Conservation (phyloP, 2,888 invertebrate species). For the Drosophila siamana region DNA sequence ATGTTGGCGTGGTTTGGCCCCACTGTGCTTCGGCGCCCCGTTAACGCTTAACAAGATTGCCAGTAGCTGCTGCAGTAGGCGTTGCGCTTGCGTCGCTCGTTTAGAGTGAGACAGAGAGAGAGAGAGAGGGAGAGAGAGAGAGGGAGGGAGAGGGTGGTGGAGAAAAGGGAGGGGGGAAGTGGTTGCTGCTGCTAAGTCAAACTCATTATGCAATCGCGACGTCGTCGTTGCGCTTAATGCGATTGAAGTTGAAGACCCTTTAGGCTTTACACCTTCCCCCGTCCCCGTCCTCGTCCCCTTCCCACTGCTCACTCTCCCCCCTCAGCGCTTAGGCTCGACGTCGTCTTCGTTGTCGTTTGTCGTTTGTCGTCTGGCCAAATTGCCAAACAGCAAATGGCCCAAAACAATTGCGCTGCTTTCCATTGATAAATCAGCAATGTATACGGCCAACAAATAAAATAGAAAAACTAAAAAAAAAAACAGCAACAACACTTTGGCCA, state of each 20-base stretch:
- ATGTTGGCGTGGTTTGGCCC: not conserved
- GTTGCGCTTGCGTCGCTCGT: conserved; percentile 10
- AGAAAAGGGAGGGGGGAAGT: not conserved
- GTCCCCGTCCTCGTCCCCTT: not conserved
- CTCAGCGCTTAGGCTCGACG: not conserved
- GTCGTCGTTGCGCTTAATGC: conserved; percentile 51
- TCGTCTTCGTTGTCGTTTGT: not conserved
- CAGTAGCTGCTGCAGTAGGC: conserved; percentile 21
- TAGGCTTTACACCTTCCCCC: not conserved
- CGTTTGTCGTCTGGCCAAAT: conserved; percentile 32
- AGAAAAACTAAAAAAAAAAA: too few species aligned
- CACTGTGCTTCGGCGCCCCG: conserved; percentile 31
- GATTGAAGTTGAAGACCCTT: conserved; percentile 55
- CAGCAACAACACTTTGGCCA: conserved; percentile 43
- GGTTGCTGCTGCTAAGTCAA: conserved; percentile 8
- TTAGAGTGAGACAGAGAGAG: not conserved
- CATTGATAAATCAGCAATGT: conserved; percentile 59
- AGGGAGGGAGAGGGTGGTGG: not conserved
- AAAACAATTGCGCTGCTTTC: conserved; percentile 57
- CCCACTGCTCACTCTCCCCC: not conserved
- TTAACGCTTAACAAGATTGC: conserved; percentile 71
- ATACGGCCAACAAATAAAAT: conserved; percentile 22
- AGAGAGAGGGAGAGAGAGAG: not conserved
- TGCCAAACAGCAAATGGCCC: conserved; percentile 24
- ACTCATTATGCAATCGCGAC: conserved; percentile 49